Base-by-base conservation (phyloP, 2,888 invertebrate genomes). In the Atethmia centrago region DNA sequence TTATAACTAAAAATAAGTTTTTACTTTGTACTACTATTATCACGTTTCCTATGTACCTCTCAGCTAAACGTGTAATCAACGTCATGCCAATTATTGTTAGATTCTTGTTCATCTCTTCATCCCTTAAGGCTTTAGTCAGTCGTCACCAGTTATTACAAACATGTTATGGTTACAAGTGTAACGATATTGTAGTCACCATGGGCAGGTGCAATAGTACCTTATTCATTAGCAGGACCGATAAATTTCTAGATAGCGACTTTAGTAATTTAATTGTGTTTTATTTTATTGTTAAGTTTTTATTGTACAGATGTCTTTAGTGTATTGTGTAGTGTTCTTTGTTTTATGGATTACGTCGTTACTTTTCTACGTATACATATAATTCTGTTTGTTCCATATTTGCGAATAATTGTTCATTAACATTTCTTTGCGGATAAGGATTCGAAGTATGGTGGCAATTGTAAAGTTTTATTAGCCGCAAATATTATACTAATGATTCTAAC, bases 221-320 rank as follows among this genome's bases (percentile, higher is more conserved):
- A 73, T 87, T 82, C 85, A 85, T 85, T 87, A 87, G 74, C 70
- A 69, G 49, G 58, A 73, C 66, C 68, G 80, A 87, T 79, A 79
- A 69, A 81, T 75, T 83, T 84, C 73, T 82, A 69, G 76, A 83
- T 72, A 80, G 65, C 36, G 40, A 14, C 69, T 47, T 42, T 16
- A 76, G 71, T 75, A 62, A 71, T 71, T 79, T 67, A 74, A 79
- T 79, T 71, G 70, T 71, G 68, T 83, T 78, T 84, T 69, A 71
- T 84, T 78, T 66, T 74, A 70, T 78, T 77, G 67, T 49, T 36
- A 59, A n/a, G 53, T 69, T 67, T 71, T 84, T 70, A 74, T 69
- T 36, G 69, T 64, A 70, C 69, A 74, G 49, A 79, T 80, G 83
- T 55, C 3, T 63, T 19, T 31, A 42, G 21, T 49, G 53, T 53